Conservation (phyloP, 2,797 vertebrate genomes). For the Chaetophractus vellerosus region DNA sequence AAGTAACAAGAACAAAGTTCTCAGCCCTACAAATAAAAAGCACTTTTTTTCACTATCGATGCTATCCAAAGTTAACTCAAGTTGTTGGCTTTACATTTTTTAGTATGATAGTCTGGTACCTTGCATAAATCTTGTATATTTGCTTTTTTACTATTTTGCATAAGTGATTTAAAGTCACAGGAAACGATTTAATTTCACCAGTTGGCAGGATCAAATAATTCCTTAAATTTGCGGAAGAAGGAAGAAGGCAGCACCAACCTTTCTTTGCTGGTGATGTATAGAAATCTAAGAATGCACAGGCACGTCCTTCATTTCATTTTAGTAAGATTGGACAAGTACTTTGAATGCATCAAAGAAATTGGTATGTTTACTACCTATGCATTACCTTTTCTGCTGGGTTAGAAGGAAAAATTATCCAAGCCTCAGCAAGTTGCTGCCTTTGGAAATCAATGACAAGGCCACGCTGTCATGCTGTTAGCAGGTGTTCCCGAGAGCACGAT, state of each 20-base stretch:
- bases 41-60: background rate
- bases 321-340: slow-evolving; percentile 24
- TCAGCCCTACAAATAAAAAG: background rate
- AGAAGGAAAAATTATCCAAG: slow-evolving; percentile 70
- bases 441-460: slow-evolving; percentile 74
- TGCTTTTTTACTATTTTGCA: background rate
- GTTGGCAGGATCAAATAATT: slow-evolving; percentile 10
- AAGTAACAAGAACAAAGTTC: background rate
- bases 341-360: slow-evolving; percentile 39
- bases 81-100: slow-evolving; percentile 26
- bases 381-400: slow-evolving; percentile 62
- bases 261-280: background rate
- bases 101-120: background rate
- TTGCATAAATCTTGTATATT: background rate
- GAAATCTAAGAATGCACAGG: background rate
- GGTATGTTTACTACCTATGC: slow-evolving; percentile 59
- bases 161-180: slow-evolving; percentile 8
- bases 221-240: background rate
- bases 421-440: slow-evolving; percentile 77
- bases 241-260: background rate
- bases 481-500: slow-evolving; percentile 68
- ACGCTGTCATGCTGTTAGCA: slow-evolving; percentile 67
- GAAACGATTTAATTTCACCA: slow-evolving; percentile 32
- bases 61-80: background rate
- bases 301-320: slow-evolving; percentile 4